A percentile compares a stretch with the other conserved stretches of the same genome.
Evolutionary conservation across 2,888 invertebrate genomes (phyloP).

Genomic region (Scaptomyza caliginosa): DNA sequence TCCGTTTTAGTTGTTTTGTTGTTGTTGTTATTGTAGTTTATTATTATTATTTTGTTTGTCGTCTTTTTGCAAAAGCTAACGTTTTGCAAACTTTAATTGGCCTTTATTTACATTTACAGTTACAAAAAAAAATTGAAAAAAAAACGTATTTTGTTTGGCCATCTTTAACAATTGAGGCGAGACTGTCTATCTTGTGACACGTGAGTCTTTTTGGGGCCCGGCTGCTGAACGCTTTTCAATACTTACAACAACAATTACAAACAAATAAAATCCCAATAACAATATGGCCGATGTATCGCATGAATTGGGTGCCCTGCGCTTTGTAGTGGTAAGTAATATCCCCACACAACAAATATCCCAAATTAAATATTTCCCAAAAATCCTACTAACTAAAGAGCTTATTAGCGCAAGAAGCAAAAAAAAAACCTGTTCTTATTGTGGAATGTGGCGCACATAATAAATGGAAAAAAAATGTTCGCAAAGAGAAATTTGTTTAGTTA

Average conservation of each 20-base stretch:
- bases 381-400: constrained; percentile 8
- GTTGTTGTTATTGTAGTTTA: constrained; percentile 5
- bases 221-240: constrained; percentile 25
- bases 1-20: constrained; percentile 35
- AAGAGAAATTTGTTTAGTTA: constrained; percentile 42
- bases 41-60: constrained; percentile 11
- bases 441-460: constrained; percentile 43
- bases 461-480: constrained; percentile 24
- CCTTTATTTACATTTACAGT: constrained; percentile 50
- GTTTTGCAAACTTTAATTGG: constrained; percentile 55
- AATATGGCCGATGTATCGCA: constrained; percentile 84
- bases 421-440: constrained; percentile 51
- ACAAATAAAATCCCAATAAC: constrained; percentile 44
- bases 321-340: constrained; percentile 82
- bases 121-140: not conserved
- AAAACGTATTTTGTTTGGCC: constrained; percentile 13
- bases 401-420: constrained; percentile 27
- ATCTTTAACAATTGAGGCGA: constrained; percentile 29
- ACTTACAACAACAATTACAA: constrained; percentile 28
- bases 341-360: not conserved
- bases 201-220: constrained; percentile 26
- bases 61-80: constrained; percentile 18
- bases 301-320: constrained; percentile 83
- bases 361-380: not conserved
- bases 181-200: constrained; percentile 16